phyloP scores from a whole-genome alignment of 2,888 invertebrate genomes.

The Atrina japonica region DNA sequence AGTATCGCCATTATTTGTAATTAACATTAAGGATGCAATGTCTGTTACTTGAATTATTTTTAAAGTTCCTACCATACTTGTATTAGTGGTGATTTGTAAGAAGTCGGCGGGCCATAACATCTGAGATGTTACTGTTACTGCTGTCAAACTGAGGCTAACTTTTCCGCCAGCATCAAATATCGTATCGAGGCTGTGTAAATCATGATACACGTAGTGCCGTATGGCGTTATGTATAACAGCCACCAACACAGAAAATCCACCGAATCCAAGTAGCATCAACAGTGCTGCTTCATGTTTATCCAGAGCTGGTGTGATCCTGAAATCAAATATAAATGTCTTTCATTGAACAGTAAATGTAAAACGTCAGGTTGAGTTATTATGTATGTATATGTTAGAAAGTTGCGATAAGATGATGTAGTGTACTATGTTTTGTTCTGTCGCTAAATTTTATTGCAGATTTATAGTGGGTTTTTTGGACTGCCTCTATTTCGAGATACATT shows the following conservation, averaged over 20 bases:
- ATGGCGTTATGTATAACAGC: conserved; percentile 62
- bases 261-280: conserved; percentile 66
- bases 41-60: too few relatives aligned
- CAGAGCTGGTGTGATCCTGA: conserved; percentile 49
- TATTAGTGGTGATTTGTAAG: conserved; percentile 62
- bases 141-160: conserved; percentile 65
- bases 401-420: too few relatives aligned
- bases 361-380: too few relatives aligned
- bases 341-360: too few relatives aligned
- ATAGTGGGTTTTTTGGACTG: too few relatives aligned
- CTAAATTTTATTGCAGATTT: too few relatives aligned
- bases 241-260: conserved; percentile 64
- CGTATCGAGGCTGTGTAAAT: conserved; percentile 67
- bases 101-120: conserved; percentile 71
- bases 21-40: too few relatives aligned
- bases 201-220: conserved; percentile 63
- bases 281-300: conserved; percentile 60
- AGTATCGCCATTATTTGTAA: too few relatives aligned
- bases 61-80: conserved; percentile 67
- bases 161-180: conserved; percentile 70
- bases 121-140: conserved; percentile 69
- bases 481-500: too few relatives aligned
- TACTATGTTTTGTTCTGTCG: too few relatives aligned
- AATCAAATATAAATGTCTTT: too few relatives aligned
- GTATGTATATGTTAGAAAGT: too few relatives aligned